Percentiles rank a stretch among this genome's conserved stretches.
Conservation (phyloP, 1,140 invertebrate genomes). For the Hydropsyche tenuis region DNA sequence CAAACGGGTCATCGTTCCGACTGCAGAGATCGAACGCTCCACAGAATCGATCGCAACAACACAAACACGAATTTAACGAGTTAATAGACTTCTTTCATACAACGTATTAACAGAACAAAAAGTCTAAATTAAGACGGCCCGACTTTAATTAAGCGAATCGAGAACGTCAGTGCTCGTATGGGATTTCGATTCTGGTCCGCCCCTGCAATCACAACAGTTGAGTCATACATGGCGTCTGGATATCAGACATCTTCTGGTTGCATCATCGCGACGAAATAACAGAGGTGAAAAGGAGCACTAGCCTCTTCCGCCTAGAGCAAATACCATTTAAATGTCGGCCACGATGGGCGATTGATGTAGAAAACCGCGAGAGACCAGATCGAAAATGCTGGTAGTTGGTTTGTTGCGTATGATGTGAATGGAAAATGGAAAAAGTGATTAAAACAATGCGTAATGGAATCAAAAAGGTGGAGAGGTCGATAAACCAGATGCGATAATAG, state of each 20-base stretch:
- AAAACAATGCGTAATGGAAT: neutral
- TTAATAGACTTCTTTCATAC: too few species aligned
- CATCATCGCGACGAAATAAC: constrained; percentile 34
- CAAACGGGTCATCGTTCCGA: too few species aligned
- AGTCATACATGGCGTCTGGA: constrained; percentile 27
- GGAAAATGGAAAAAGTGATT: neutral
- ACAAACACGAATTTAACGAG: too few species aligned
- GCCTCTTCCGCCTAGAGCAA: constrained; percentile 34
- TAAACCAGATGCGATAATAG: neutral
- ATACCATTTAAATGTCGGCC: constrained; percentile 36
- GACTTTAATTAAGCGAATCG: too few species aligned
- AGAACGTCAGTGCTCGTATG: too few species aligned
- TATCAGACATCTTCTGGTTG: constrained; percentile 23
- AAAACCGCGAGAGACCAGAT: neutral
- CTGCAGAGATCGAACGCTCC: too few species aligned
- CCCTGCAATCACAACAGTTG: constrained; percentile 10
- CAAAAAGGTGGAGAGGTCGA: constrained; percentile 2
- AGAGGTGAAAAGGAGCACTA: constrained; percentile 29
- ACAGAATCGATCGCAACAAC: too few species aligned
- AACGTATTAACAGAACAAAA: too few species aligned
- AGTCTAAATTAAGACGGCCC: too few species aligned
- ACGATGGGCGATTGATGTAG: neutral
- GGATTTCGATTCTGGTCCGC: neutral
- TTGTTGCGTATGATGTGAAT: too few species aligned
- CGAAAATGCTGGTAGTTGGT: too few species aligned